A percentile compares a stretch with the other conserved stretches of the same genome.
These are phyloP conservation scores for Pseudocheirus occidentalis DNA, from an alignment of 2,797 vertebrate genomes.

Conservation along the genomic window DNA sequence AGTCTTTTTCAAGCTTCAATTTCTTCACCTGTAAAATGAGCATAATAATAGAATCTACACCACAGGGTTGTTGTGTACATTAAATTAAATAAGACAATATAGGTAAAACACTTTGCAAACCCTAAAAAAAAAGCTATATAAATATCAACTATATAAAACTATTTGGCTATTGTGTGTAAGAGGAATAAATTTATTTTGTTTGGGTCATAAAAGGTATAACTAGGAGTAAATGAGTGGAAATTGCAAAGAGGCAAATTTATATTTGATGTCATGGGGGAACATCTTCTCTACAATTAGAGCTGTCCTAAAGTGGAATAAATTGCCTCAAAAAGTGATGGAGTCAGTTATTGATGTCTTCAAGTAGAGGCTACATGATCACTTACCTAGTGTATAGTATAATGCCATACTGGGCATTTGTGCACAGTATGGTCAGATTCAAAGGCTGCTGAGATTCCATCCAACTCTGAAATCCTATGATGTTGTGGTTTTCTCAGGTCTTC, in stretches of 20 bases:
- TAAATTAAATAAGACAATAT: background rate
- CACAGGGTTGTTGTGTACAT: background rate
- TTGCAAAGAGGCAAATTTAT: background rate
- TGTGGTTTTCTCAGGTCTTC: background rate
- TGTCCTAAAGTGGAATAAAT: background rate
- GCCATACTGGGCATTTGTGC: background rate
- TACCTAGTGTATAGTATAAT: background rate
- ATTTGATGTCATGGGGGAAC: background rate
- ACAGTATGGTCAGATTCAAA: background rate
- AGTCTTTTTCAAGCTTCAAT: background rate
- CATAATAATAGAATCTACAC: background rate
- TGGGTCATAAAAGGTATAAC: background rate
- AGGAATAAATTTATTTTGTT: background rate
- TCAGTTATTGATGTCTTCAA: background rate
- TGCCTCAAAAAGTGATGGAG: background rate
- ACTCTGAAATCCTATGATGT: background rate
- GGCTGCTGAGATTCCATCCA: background rate
- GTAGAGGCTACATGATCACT: background rate
- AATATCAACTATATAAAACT: background rate
- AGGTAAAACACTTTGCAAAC: background rate
- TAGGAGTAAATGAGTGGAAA: background rate
- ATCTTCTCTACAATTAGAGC: background rate
- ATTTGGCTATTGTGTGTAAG: background rate
- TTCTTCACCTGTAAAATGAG: background rate
- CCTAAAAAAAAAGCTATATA: background rate